Evolutionary conservation across 2,888 invertebrate species (phyloP), one percentile per base, ranked within the genome.

Genomic region (Acanthacorydalis orientalis): DNA sequence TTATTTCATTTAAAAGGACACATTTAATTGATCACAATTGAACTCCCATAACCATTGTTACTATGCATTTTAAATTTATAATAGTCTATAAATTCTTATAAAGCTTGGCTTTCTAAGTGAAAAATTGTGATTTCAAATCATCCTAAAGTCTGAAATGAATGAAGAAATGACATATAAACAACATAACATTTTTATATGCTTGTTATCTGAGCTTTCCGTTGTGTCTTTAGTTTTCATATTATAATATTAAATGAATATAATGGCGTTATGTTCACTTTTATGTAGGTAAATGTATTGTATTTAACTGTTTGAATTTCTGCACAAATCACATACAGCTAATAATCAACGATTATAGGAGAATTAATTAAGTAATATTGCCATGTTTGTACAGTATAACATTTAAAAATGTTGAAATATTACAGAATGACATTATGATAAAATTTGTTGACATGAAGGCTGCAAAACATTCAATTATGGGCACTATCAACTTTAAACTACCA

Each of bases 311-410:
- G 23, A 23, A 23, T 23, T 23, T 23, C 6, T 23, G 23, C 23
- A 23, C 23, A 23, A 23, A 23, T 23, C 23, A 23, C 23, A 23
- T n/a, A 14, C 49, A 55, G 9, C 31, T 43, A 31, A 12, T 31
- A 43, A 31, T 55, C 57, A 58, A 61, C 60, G 60, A 61, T 64
- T 60, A 59, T 59, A 60, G 59, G 59, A 64, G 61, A 55, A 55
- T 53, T 58, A 48, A 55, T 55, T 60, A 59, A 59, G 60, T 52
- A 63, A 67, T 68, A 68, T 69, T 68, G 67, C 68, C 65, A 65
- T 64, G 57, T 67, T 68, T 68, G 64, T 68, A 68, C 68, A 69
- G 62, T 64, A 57, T 52, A 51, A 52, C 53, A 53, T 54, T 51
- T 23, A 23, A 23, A n/a, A 23, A 23, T 23, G 23, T 4, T 23